These are phyloP conservation scores for Proctacanthus coquilletti DNA, from an alignment of 1,140 invertebrate species.

Conservation along the genomic window DNA sequence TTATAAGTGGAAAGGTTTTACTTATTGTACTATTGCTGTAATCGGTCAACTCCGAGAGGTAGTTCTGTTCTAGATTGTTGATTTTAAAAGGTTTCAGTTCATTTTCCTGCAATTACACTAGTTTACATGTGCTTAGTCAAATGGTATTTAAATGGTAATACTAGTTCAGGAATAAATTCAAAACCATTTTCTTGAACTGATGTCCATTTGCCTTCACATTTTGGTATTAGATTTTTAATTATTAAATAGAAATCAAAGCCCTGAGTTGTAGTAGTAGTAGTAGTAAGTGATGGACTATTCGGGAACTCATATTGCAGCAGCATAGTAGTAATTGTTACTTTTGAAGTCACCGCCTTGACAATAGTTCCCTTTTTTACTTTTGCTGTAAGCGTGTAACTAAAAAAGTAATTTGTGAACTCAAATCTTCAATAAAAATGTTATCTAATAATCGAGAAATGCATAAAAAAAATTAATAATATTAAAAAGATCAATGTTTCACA, in stretches of 20 bases:
- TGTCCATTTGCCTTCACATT: conserved; percentile 1
- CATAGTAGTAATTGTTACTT: background rate
- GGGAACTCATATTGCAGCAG: background rate
- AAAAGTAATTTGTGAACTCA: background rate
- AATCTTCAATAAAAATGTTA: too few relatives aligned
- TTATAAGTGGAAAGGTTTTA: background rate
- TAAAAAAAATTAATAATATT: too few relatives aligned
- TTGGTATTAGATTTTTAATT: conserved; percentile 1
- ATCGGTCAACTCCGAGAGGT: background rate
- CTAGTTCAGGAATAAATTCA: background rate
- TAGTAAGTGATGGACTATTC: background rate
- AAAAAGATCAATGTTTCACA: too few relatives aligned
- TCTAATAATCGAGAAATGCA: too few relatives aligned
- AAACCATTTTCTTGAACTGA: background rate
- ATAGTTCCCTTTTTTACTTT: background rate
- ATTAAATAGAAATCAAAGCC: background rate
- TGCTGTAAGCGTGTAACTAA: background rate
- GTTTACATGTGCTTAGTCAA: background rate
- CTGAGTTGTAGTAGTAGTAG: too few relatives aligned
- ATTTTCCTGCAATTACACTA: background rate
- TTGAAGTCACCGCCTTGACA: background rate
- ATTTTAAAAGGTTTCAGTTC: background rate
- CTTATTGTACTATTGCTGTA: background rate
- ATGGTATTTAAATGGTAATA: too few relatives aligned
- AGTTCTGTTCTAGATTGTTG: conserved; percentile 1